phyloP scores from a whole-genome alignment of 2,797 vertebrate genomes.

The Ctenochaetus hawaiiensis region DNA sequence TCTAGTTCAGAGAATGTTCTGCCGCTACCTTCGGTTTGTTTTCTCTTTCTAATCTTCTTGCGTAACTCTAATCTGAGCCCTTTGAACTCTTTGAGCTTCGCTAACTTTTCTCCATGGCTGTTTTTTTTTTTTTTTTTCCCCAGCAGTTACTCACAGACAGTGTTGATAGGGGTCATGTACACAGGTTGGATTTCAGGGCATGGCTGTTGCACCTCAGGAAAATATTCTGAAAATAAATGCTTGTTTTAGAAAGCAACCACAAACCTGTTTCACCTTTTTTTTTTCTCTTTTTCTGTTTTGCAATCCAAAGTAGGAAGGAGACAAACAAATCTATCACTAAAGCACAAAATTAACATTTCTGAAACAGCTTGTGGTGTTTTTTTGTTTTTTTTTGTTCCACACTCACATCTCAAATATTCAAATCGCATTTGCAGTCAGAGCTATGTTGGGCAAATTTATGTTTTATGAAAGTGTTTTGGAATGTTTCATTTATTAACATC shows the following conservation, averaged over 20 bases:
- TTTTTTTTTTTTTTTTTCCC: not conserved
- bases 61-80: slow-evolving; percentile 61
- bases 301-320: not conserved
- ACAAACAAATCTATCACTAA: not conserved
- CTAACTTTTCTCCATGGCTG: slow-evolving; percentile 47
- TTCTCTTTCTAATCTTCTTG: slow-evolving; percentile 65
- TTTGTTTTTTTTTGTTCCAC: not conserved
- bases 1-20: slow-evolving; percentile 56
- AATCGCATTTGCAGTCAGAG: not conserved
- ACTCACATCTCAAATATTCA: not conserved
- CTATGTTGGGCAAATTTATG: not conserved
- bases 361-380: not conserved
- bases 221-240: not conserved
- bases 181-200: slow-evolving; percentile 12
- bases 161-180: slow-evolving; percentile 48
- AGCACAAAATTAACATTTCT: not conserved
- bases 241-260: slow-evolving; percentile 14
- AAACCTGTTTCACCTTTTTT: not conserved
- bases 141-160: slow-evolving; percentile 40
- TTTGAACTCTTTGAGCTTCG: slow-evolving; percentile 56
- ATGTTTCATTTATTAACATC: not conserved
- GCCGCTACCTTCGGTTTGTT: slow-evolving; percentile 60
- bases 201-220: not conserved
- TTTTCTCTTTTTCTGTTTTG: not conserved
- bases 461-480: not conserved